phyloP scores from a whole-genome alignment of 2,888 invertebrate species.

The Onchidella celtica region DNA sequence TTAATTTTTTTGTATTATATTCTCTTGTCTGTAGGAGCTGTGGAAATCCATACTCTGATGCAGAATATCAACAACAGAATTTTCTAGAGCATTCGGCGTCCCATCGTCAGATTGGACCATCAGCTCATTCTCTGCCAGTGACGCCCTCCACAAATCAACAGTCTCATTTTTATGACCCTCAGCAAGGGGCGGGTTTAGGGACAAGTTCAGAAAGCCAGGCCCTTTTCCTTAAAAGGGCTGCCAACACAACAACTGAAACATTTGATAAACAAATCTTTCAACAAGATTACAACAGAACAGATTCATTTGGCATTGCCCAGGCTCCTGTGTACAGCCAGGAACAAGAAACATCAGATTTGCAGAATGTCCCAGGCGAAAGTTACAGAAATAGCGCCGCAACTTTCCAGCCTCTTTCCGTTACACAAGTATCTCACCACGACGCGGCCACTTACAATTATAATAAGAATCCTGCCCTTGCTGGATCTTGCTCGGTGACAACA shows the following conservation, averaged over 20 bases:
- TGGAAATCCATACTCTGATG: too few species aligned
- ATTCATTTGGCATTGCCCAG: background rate
- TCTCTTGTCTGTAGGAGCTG: too few species aligned
- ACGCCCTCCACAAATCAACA: background rate
- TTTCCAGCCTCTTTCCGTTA: background rate
- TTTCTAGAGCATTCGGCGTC: background rate
- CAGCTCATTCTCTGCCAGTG: background rate
- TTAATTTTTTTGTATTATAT: too few species aligned
- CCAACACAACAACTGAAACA: background rate
- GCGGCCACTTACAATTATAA: background rate
- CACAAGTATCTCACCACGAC: background rate
- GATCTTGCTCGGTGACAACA: background rate
- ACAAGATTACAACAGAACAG: background rate
- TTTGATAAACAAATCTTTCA: background rate
- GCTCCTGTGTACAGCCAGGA: background rate
- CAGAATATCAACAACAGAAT: background rate
- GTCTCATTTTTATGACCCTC: background rate
- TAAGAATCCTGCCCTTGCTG: background rate
- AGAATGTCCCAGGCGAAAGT: background rate
- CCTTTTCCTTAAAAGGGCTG: background rate
- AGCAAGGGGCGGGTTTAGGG: background rate
- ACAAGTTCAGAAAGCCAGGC: background rate
- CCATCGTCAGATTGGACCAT: background rate
- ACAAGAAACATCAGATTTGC: background rate
- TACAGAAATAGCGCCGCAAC: background rate